Evolutionary conservation across 2,113 vertebrate genomes (phyloP).

Genomic region (Hippocampus abdominalis): DNA sequence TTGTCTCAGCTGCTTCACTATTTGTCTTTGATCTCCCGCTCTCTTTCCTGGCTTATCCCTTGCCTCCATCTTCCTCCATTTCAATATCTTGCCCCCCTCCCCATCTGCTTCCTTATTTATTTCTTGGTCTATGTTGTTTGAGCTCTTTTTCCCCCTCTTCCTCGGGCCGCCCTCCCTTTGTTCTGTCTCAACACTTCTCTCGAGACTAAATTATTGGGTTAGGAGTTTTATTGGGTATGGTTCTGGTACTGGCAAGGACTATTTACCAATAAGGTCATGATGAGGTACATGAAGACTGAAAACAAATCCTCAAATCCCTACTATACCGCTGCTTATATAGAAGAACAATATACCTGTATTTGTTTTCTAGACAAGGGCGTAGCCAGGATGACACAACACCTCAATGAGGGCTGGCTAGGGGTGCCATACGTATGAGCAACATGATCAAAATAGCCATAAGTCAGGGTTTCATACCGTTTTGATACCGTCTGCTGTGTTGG

Average conservation of each 20-base stretch:
- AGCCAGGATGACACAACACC: no score
- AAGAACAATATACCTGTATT: slow-evolving; percentile 35
- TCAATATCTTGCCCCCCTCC: slow-evolving; percentile 46
- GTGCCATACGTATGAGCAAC: no score
- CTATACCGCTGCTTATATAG: slow-evolving; percentile 22
- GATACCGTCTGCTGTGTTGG: no score
- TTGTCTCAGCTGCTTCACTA: slow-evolving; percentile 61
- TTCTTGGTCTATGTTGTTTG: slow-evolving; percentile 31
- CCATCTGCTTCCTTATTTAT: slow-evolving; percentile 54
- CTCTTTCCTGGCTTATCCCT: slow-evolving; percentile 54
- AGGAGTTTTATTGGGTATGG: slow-evolving; percentile 71
- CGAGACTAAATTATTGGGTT: slow-evolving; percentile 49
- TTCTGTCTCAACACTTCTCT: slow-evolving; percentile 37
- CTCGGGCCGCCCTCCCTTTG: slow-evolving; percentile 10
- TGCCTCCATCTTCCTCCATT: slow-evolving; percentile 52
- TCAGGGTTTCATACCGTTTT: no score
- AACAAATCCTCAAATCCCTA: slow-evolving; percentile 62
- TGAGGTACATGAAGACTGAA: slow-evolving; percentile 49
- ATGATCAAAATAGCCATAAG: no score
- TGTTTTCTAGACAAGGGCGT: slow-evolving; percentile 31
- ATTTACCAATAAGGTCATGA: slow-evolving; percentile 63
- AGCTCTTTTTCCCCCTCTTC: slow-evolving; percentile 18
- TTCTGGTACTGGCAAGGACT: slow-evolving; percentile 55
- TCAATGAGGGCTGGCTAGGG: no score
- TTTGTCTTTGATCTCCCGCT: slow-evolving; percentile 70